Base-by-base conservation (phyloP, 1,140 invertebrate species). In the Diprion similis region DNA sequence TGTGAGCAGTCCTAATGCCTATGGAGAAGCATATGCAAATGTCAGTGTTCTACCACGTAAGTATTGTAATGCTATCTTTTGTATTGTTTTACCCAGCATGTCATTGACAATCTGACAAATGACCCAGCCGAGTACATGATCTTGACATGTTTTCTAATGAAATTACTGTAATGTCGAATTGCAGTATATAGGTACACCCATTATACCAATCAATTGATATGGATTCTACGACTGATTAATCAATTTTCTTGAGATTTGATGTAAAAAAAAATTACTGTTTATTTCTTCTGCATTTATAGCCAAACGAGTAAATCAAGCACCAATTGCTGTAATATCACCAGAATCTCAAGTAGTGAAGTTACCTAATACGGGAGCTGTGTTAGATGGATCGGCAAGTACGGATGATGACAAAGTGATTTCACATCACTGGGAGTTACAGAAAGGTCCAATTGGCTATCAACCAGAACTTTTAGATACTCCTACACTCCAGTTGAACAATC, bases 341-440 rank as follows among this genome's bases (percentile, higher is more conserved):
- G 89, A 92, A 0, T 91, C 92, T 67, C 95, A 97, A 85, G 93
- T 93, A 51, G 94, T 99, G 7, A 96, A 97, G 78, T 88, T 97
- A 75, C 97, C 96, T 10, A 98, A 96, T 77, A 94, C 92, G 6
- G 94, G 94, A 65, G 96, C 96, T 8, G 94, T 98, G 18, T 90
- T 98, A 11, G 97, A 99, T 87, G 97, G 96, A 2, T 94, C 93
- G 37, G 89, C 89, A 1, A 93, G 92, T 76, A 91, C 90, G 85
- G 95, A 96, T 82, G 95, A 97, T 81, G 94, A 95, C 79, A 92
- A 92, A 74, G 96, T 97, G 77, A 92, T 93, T 77, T 92, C 91
- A 10, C 98, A 95, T 91, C 94, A 95, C 80, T 99, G 97, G 97
- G 96, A 98, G 85, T 88, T 97, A 15, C 93, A 96, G 19, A 93